A percentile compares a stretch with the other conserved stretches of the same genome.
These are phyloP conservation scores for Ephialtes manifestator DNA, from an alignment of 2,888 invertebrate species.

Conservation along the genomic window DNA sequence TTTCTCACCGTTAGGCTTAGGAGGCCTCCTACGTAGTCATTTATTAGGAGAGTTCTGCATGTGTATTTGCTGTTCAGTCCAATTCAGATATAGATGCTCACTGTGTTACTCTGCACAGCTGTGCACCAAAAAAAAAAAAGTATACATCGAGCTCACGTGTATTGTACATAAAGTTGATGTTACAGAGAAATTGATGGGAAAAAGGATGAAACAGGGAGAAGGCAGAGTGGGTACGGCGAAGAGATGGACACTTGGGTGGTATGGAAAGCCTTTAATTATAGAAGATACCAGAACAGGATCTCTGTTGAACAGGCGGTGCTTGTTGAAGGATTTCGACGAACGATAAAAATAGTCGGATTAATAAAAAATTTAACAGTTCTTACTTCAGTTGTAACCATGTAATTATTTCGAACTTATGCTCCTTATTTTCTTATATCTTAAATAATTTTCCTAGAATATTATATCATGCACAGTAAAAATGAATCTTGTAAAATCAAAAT, in stretches of 20 bases:
- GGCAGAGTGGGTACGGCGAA: slow-evolving; percentile 8
- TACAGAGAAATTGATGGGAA: slow-evolving; percentile 46
- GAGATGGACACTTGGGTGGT: slow-evolving; percentile 56
- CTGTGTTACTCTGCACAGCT: slow-evolving; percentile 38
- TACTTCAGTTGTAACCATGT: no score
- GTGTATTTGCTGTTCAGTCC: slow-evolving; percentile 38
- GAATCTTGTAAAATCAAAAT: no score
- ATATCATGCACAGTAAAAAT: no score
- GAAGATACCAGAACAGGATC: slow-evolving; percentile 55
- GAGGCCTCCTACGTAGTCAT: slow-evolving; percentile 2
- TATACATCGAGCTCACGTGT: slow-evolving; percentile 36
- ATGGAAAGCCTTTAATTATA: slow-evolving; percentile 62
- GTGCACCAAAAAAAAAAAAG: slow-evolving; percentile 10
- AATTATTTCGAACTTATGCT: no score
- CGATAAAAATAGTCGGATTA: background rate
- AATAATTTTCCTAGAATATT: no score
- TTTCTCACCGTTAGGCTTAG: slow-evolving; percentile 15
- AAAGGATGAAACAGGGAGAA: slow-evolving; percentile 12
- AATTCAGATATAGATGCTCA: slow-evolving; percentile 51
- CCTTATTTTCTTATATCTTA: no score
- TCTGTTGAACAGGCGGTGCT: slow-evolving; percentile 55
- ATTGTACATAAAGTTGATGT: slow-evolving; percentile 51
- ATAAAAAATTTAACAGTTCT: no score
- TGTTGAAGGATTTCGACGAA: slow-evolving; percentile 49
- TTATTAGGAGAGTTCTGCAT: slow-evolving; percentile 22